Base-by-base conservation (phyloP, 2,888 invertebrate genomes). In the Polydrusus pterygomalis region DNA sequence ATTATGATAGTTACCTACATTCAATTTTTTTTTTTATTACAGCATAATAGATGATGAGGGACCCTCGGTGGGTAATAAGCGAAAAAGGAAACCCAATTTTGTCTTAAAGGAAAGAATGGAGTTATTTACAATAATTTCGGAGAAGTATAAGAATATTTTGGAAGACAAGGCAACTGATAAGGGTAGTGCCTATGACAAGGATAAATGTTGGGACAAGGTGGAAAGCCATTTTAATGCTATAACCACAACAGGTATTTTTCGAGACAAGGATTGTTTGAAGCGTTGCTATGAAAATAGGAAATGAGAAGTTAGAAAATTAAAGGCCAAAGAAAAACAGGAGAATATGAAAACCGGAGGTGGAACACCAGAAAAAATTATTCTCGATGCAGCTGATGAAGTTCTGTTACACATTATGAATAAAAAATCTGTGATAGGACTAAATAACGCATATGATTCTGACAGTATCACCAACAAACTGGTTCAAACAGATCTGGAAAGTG, bases 191-290 rank as follows among this genome's bases (percentile, higher is more conserved):
- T 45, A 45, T 45, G 45, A 45, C 2, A 45, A 45, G 6, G 45
- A 45, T 45, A 45, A 45, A 45, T 45, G 45, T 45, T 45, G 45
- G 45, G 6, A 45, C 45, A 45, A 45, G 45, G 45, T 45, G 45
- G 45, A 45, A 45, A 45, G 45, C 45, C 13, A 45, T 6, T 45
- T 45, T 45, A 45, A 45, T 45, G 45, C 45, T 45, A n/a, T n/a
- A 45, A 45, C 45, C 7, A n/a, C 45, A 45, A 45, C 45, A 45
- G 45, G 45, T 45, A 45, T 3, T 45, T 45, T 45, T 2, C 7
- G 45, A n/a, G 45, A n/a, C 45, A 45, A 45, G n/a, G 45, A 45
- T 13, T 45, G 45, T 45, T 45, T 45, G n/a, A 45, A 45, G 45
- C 45, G 45, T 45, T 45, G n/a, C 1, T n/a, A 45, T n/a, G 45